A percentile compares a stretch with the other conserved stretches of the same genome.
Evolutionary conservation across 2,888 invertebrate genomes (phyloP).

Genomic region (Andricus quercusramuli): DNA sequence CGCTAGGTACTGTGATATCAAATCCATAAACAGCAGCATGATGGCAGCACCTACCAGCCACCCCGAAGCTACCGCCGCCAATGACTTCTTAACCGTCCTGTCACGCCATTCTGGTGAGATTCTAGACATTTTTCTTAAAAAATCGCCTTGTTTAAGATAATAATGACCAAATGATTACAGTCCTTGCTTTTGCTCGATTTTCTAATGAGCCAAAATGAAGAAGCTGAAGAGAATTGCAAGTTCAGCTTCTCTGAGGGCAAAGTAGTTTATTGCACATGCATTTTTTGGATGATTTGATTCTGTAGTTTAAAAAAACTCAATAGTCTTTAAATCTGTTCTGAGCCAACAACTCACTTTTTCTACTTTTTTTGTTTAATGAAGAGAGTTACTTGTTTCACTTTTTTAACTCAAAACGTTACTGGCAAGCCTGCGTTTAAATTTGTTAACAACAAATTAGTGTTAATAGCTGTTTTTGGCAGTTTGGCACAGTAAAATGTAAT

Average conservation of each 20-base stretch:
- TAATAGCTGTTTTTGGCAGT: no score
- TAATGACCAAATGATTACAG: neutral
- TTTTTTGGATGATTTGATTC: neutral
- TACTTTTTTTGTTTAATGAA: no score
- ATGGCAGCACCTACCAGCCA: conserved; percentile 78
- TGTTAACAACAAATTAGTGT: no score
- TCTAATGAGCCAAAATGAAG: conserved; percentile 21
- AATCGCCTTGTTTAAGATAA: neutral
- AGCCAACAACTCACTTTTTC: no score
- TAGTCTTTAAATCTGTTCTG: no score
- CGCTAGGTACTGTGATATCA: conserved; percentile 79
- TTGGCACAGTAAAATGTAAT: no score
- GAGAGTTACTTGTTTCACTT: no score
- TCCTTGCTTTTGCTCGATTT: neutral
- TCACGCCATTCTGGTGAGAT: conserved; percentile 76
- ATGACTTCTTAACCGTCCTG: conserved; percentile 79
- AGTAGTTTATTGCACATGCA: neutral
- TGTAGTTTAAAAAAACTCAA: neutral
- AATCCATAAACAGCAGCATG: conserved; percentile 78
- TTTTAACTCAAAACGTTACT: no score
- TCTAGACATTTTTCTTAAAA: neutral
- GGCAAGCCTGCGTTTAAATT: no score
- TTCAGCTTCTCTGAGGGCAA: conserved; percentile 43
- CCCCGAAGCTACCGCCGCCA: conserved; percentile 78
- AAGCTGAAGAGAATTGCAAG: conserved; percentile 59